Percentiles rank a stretch among this genome's conserved stretches.
These are phyloP conservation scores for Drosophila putrida DNA, from an alignment of 2,888 invertebrate species.

Conservation along the genomic window DNA sequence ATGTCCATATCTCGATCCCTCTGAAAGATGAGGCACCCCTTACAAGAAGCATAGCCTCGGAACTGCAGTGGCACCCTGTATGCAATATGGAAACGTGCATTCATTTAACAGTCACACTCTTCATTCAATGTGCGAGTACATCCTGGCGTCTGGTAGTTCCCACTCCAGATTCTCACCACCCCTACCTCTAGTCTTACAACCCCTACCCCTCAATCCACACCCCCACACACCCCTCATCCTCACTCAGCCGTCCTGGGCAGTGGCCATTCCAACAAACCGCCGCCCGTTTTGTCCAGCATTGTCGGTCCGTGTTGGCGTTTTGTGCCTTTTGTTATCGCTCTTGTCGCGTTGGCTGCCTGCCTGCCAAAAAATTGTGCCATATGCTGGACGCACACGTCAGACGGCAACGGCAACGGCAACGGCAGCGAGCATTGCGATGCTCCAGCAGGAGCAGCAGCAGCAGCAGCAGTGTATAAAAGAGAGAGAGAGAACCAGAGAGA, in stretches of 20 bases:
- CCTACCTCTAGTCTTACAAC: not conserved
- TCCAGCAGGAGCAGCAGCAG: conserved; percentile 8
- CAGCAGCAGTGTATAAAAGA: conserved; percentile 11
- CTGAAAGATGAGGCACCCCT: not conserved
- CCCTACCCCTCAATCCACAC: not conserved
- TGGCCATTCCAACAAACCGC: conserved; percentile 12
- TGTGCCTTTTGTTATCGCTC: conserved; percentile 69
- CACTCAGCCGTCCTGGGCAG: conserved; percentile 7
- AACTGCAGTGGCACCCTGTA: conserved; percentile 58
- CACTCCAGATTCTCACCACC: not conserved
- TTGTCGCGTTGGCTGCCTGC: conserved; percentile 35
- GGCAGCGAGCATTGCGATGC: conserved; percentile 60
- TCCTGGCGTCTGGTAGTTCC: conserved; percentile 11
- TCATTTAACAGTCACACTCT: conserved; percentile 62
- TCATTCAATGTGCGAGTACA: conserved; percentile 33
- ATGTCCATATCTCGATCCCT: too few species aligned
- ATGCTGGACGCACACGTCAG: conserved; percentile 63
- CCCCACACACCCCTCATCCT: not conserved
- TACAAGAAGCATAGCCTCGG: not conserved
- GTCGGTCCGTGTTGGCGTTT: conserved; percentile 66
- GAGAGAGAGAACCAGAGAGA: conserved; percentile 17
- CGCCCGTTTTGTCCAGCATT: conserved; percentile 34
- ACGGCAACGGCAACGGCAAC: conserved; percentile 5
- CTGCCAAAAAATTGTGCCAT: conserved; percentile 74
- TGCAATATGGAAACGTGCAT: conserved; percentile 58